Percentiles rank a stretch among this genome's conserved stretches.
phyloP scores from a whole-genome alignment of 1,140 invertebrate genomes.

The Drosophila athabasca region DNA sequence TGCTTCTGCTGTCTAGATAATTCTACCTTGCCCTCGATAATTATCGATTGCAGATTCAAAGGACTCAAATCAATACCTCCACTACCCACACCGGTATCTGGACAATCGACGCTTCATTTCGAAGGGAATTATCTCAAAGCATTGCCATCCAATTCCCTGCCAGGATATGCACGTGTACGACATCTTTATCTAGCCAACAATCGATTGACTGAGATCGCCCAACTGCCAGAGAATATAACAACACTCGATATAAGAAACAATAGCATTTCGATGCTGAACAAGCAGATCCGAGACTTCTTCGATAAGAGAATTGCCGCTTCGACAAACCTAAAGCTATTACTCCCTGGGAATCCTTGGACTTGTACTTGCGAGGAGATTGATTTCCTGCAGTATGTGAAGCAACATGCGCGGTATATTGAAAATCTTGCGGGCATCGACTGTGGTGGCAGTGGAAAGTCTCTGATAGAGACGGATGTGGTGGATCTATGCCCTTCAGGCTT shows the following conservation, averaged over 20 bases:
- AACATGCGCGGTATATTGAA: neutral
- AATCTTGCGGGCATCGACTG: conserved; percentile 10
- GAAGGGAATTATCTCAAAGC: conserved; percentile 2
- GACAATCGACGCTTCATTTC: conserved; percentile 7
- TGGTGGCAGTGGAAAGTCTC: neutral
- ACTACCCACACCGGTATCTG: neutral
- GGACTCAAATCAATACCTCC: conserved; percentile 2
- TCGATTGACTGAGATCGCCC: neutral
- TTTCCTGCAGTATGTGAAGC: conserved; percentile 13
- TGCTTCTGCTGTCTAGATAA: conserved; percentile 23
- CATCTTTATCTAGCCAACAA: conserved; percentile 14
- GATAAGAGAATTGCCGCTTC: neutral
- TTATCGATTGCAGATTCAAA: conserved; percentile 18
- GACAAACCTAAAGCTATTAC: neutral
- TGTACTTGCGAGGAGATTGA: conserved; percentile 20
- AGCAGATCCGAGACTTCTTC: neutral
- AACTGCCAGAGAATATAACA: no score
- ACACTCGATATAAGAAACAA: no score
- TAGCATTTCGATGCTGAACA: neutral
- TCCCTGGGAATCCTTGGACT: conserved; percentile 24
- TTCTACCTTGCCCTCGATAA: neutral
- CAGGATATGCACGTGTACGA: neutral
- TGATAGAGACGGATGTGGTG: conserved; percentile 7
- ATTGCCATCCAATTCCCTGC: conserved; percentile 4
- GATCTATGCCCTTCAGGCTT: conserved; percentile 19